Evolutionary conservation across 2,888 invertebrate species (phyloP), one percentile per base, ranked within the genome.

Genomic region (Drosophila pseudotakahashii): DNA sequence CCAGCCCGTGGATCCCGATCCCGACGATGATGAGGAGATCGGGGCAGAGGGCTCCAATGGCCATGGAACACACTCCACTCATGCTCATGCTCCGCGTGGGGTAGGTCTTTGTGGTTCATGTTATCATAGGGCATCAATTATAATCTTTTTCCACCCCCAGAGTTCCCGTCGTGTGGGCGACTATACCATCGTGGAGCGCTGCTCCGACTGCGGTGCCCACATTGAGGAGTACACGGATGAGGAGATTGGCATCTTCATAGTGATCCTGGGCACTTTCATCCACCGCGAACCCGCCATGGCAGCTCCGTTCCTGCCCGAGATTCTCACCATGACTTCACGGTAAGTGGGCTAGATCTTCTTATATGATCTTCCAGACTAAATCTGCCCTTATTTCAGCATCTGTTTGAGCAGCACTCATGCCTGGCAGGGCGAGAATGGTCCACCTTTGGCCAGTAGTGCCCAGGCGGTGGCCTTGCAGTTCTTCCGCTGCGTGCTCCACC

Each of bases 401-500:
- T 86, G 89, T 11, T 32, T 96, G 73, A 94, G 95, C 78, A 95
- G 96, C 59, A 95, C 95, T 89, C 97, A 97, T 92, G 95, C 97
- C 26, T 98, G 98, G 98, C 97, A 98, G 92, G 95, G 94, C 73
- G 97, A 97, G 91, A 96, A 95, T 75, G 96, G 95, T 88, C 94
- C 97, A 42, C 97, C 98, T 75, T 93, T 99, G 76, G 98, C 99
- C 0, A 98, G 99, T 70, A 98, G 98, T 89, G 97, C 97, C 4
- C 96, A 97, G 75, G 98, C 98, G 90, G 98, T 99, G 32, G 99
- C 99, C 23, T 96, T 98, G 91, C 99, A 99, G 93, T 98, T 99
- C 93, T 93, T 99, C 69, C 95, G 99, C 79, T 99, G 99, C 91
- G 97, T 98, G 71, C 94, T 99, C 59, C 99, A 99, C 91, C 98